These are phyloP conservation scores for Agelastica alni DNA, from an alignment of 2,888 invertebrate species.

Conservation along the genomic window DNA sequence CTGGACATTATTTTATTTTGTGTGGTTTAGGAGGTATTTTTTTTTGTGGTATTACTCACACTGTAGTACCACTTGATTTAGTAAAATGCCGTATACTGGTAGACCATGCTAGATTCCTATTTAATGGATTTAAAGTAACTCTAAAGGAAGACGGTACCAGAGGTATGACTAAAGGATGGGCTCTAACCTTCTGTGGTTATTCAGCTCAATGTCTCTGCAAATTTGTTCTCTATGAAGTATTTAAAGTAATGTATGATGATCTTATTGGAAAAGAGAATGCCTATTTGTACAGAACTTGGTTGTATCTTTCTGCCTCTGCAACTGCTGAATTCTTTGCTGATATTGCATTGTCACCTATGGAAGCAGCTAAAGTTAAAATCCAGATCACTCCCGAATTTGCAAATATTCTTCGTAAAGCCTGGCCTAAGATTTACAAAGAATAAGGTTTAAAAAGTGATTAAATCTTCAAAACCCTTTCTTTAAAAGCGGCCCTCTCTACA, in stretches of 20 bases:
- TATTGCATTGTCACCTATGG: conserved; percentile 94
- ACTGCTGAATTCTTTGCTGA: conserved; percentile 99
- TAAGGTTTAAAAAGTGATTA: too few relatives aligned
- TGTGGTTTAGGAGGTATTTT: conserved; percentile 86
- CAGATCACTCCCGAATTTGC: too few relatives aligned
- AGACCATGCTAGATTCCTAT: conserved; percentile 89
- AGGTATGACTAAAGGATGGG: conserved; percentile 94
- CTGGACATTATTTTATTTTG: conserved; percentile 83
- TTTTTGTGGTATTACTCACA: conserved; percentile 84
- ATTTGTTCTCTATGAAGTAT: conserved; percentile 97
- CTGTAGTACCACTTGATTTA: conserved; percentile 93
- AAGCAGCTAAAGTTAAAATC: conserved; percentile 90
- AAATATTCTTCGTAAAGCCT: too few relatives aligned
- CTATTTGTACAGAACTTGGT: conserved; percentile 82
- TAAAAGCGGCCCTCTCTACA: too few relatives aligned
- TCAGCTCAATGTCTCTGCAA: conserved; percentile 94
- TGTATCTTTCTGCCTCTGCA: conserved; percentile 92
- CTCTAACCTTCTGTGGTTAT: conserved; percentile 96
- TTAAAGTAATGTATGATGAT: conserved; percentile 65
- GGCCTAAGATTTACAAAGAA: too few relatives aligned
- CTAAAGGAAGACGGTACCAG: conserved; percentile 82
- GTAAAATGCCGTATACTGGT: conserved; percentile 95
- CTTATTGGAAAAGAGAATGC: conserved; percentile 89
- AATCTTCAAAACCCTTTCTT: too few relatives aligned
- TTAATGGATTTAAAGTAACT: conserved; percentile 83